Evolutionary conservation across 2,888 invertebrate species (phyloP).

Genomic region (Tachina fera): DNA sequence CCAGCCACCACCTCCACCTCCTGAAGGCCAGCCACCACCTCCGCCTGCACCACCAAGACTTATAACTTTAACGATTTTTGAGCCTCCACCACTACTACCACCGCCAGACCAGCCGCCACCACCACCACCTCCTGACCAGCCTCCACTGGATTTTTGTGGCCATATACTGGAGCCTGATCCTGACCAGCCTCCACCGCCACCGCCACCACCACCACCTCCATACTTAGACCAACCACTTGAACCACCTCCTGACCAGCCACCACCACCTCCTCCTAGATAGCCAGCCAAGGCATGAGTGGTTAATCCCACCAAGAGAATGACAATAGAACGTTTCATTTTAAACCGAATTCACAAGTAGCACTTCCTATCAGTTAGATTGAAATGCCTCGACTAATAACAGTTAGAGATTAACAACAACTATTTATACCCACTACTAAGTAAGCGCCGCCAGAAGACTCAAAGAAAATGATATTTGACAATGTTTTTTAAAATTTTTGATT

Average conservation of each 20-base stretch:
- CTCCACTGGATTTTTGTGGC: conserved; percentile 67
- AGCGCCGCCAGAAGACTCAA: conserved; percentile 49
- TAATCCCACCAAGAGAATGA: conserved; percentile 69
- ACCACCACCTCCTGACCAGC: conserved; percentile 73
- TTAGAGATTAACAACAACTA: conserved; percentile 68
- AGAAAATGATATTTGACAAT: conserved; percentile 60
- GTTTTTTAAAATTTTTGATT: conserved; percentile 20
- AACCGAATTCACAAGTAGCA: conserved; percentile 37
- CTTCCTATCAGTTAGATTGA: conserved; percentile 63
- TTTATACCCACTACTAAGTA: conserved; percentile 71
- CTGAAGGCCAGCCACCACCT: conserved; percentile 74
- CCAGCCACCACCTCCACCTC: conserved; percentile 75
- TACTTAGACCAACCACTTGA: conserved; percentile 73
- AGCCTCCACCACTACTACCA: conserved; percentile 62
- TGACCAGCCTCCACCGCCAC: conserved; percentile 69
- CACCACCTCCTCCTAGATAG: conserved; percentile 73
- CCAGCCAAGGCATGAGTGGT: conserved; percentile 72
- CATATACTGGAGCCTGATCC: conserved; percentile 70
- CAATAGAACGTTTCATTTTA: conserved; percentile 72
- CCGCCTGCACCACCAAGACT: conserved; percentile 57
- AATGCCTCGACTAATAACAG: conserved; percentile 72
- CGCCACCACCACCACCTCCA: conserved; percentile 66
- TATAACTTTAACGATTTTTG: conserved; percentile 63
- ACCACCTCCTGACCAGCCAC: conserved; percentile 71
- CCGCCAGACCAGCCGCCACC: conserved; percentile 72